Percentiles rank a stretch among this genome's conserved stretches.
These are phyloP conservation scores for Erebia aethiops DNA, from an alignment of 2,888 invertebrate species.

Conservation along the genomic window DNA sequence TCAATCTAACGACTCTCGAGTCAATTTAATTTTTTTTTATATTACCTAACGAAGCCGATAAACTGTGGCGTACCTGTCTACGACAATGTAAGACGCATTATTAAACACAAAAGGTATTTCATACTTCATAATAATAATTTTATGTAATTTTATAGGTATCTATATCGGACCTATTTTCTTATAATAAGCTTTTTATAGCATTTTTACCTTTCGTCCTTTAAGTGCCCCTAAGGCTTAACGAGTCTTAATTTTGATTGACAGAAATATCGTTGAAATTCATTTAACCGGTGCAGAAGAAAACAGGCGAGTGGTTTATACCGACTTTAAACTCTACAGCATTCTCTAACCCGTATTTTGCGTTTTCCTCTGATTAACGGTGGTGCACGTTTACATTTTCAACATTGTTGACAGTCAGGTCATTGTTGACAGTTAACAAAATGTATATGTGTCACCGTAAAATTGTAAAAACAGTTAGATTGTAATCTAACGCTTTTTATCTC, in stretches of 20 bases:
- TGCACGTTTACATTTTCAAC: neutral
- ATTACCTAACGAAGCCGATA: slow-evolving; percentile 21
- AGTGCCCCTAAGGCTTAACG: neutral
- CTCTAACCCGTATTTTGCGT: neutral
- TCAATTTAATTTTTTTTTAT: too few relatives aligned
- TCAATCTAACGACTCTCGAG: too few relatives aligned
- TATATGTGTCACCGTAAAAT: too few relatives aligned
- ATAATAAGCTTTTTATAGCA: slow-evolving; percentile 29
- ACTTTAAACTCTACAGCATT: neutral
- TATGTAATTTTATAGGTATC: neutral
- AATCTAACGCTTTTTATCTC: too few relatives aligned
- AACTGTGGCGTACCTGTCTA: neutral
- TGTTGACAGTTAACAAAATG: too few relatives aligned
- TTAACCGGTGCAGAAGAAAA: slow-evolving; percentile 55
- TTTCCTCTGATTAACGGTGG: neutral
- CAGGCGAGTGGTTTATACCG: slow-evolving; percentile 63
- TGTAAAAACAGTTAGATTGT: too few relatives aligned
- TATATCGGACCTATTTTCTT: neutral
- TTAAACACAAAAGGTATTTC: slow-evolving; percentile 11
- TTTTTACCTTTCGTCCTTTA: slow-evolving; percentile 7
- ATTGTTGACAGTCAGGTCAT: too few relatives aligned
- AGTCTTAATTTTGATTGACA: slow-evolving; percentile 54
- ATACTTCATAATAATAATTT: slow-evolving; percentile 10
- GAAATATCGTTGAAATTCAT: slow-evolving; percentile 74
- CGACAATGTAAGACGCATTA: neutral